These are phyloP conservation scores for Lepus oiostolus DNA, from an alignment of 2,797 vertebrate species.

Conservation along the genomic window DNA sequence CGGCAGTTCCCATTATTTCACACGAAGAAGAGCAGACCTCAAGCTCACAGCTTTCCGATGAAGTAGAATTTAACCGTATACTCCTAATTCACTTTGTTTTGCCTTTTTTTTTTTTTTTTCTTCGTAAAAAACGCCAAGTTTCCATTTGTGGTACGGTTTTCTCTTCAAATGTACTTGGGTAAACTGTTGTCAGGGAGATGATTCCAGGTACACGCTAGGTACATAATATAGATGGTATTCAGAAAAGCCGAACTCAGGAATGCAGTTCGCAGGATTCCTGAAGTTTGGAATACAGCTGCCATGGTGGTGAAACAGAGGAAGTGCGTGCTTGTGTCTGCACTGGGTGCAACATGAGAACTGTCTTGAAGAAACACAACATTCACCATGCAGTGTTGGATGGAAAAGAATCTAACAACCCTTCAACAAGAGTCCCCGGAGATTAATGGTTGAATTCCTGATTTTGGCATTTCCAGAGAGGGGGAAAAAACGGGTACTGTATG, in stretches of 20 bases:
- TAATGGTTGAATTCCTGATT: conserved; percentile 41
- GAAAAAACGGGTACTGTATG: background rate
- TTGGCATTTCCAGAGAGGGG: background rate
- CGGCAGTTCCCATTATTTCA: conserved; percentile 1
- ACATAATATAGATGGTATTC: background rate
- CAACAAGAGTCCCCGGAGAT: background rate
- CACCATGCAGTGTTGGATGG: background rate
- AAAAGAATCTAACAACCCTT: background rate
- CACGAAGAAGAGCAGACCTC: background rate
- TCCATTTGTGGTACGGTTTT: conserved; percentile 29
- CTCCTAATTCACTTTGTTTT: background rate
- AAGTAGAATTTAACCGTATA: background rate
- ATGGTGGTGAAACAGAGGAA: background rate
- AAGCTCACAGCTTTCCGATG: background rate
- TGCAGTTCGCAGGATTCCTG: background rate
- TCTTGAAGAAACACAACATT: background rate
- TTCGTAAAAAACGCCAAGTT: conserved; percentile 9
- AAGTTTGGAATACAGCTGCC: conserved; percentile 22
- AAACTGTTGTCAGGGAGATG: background rate
- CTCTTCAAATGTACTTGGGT: conserved; percentile 15
- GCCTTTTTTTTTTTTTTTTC: background rate
- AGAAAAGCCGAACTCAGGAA: background rate
- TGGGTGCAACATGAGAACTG: background rate
- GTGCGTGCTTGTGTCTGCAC: background rate
- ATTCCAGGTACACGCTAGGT: background rate